Evolutionary conservation across 2,113 vertebrate species (phyloP).

Genomic region (Semnornis frantzii): DNA sequence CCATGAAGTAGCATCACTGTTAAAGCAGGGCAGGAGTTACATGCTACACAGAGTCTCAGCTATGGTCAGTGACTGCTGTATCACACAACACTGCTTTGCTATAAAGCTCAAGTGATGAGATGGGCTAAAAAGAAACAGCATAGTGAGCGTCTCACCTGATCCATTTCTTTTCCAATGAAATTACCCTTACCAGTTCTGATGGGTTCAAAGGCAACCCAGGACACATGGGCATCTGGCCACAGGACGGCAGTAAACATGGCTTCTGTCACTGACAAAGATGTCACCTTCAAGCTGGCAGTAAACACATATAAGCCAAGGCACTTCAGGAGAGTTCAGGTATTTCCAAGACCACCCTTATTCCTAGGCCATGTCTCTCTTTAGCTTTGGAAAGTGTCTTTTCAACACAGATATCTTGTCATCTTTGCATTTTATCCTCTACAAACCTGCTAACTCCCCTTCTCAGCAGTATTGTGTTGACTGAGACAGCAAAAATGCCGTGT

Average conservation of each 20-base stretch:
- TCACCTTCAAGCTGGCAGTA: conserved; percentile 59
- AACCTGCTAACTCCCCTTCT: neutral
- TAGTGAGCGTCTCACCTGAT: neutral
- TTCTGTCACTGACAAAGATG: conserved; percentile 35
- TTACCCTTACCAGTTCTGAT: conserved; percentile 44
- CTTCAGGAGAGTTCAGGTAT: neutral
- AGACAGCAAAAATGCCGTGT: neutral
- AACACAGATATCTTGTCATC: neutral
- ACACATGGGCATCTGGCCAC: conserved; percentile 50
- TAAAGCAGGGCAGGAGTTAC: neutral
- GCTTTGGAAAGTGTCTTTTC: neutral
- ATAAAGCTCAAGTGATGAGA: neutral
- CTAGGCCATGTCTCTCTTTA: neutral
- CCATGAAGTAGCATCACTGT: neutral
- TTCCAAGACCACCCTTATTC: neutral
- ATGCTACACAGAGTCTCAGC: neutral
- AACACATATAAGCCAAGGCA: neutral
- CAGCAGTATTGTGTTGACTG: neutral
- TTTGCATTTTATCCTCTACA: neutral
- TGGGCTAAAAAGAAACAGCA: neutral
- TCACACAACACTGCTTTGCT: neutral
- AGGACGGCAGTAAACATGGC: neutral
- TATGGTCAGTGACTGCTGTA: neutral
- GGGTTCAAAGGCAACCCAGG: conserved; percentile 54
- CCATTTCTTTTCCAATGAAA: neutral